Conservation (phyloP, 2,888 invertebrate species). For the Platycheirus albimanus region DNA sequence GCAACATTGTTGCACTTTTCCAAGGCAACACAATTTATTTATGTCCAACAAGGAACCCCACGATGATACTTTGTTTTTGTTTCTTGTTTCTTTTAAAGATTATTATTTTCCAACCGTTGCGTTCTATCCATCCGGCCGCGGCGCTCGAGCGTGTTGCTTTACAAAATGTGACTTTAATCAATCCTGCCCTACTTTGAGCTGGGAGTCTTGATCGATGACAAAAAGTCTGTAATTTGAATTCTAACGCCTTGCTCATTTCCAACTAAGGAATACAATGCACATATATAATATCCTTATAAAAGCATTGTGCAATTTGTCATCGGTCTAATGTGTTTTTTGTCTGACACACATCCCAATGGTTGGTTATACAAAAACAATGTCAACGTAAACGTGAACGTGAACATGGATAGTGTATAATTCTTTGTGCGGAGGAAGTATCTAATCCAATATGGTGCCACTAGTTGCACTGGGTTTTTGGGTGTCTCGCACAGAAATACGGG, state of each 20-base stretch:
- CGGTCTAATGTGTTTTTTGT: slow-evolving; percentile 21
- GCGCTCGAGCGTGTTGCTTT: too few relatives aligned
- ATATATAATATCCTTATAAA: slow-evolving; percentile 38
- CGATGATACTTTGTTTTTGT: slow-evolving; percentile 17
- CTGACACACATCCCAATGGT: slow-evolving; percentile 30
- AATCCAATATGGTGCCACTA: slow-evolving; percentile 40
- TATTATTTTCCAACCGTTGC: slow-evolving; percentile 20
- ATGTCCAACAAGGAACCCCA: slow-evolving; percentile 57
- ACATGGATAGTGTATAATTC: background rate
- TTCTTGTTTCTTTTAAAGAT: background rate
- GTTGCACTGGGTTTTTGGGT: slow-evolving; percentile 35
- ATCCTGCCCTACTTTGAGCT: slow-evolving; percentile 4
- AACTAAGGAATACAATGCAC: slow-evolving; percentile 22
- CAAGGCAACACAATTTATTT: slow-evolving; percentile 48
- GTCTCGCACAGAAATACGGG: slow-evolving; percentile 23
- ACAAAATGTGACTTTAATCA: slow-evolving; percentile 9
- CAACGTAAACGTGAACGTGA: too few relatives aligned
- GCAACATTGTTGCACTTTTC: slow-evolving; percentile 61
- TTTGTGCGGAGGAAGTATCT: slow-evolving; percentile 29
- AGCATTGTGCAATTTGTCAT: slow-evolving; percentile 26
- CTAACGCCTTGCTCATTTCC: slow-evolving; percentile 25
- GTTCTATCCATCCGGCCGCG: background rate
- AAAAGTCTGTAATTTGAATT: slow-evolving; percentile 19
- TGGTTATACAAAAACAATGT: slow-evolving; percentile 13
- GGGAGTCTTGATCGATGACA: slow-evolving; percentile 35